phyloP scores from a whole-genome alignment of 2,797 vertebrate genomes.

The Sparus aurata region DNA sequence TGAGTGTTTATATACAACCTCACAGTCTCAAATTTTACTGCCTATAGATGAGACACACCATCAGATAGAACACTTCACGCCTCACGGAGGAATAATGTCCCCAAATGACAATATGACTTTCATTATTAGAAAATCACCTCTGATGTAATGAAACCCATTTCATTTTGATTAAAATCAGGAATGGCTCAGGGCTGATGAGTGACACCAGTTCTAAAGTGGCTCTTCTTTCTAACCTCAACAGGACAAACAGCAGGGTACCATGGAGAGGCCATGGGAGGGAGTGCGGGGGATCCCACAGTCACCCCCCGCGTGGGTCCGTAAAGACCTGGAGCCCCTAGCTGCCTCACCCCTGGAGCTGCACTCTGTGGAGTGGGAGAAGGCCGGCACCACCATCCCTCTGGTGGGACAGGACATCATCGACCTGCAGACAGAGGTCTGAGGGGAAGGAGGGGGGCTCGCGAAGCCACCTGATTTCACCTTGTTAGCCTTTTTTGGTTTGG shows the following conservation, averaged over 20 bases:
- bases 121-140: constrained; percentile 56
- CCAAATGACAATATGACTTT: constrained; percentile 47
- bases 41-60: constrained; percentile 55
- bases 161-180: constrained; percentile 54
- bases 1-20: constrained; percentile 86
- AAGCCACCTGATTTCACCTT: constrained; percentile 83
- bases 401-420: constrained; percentile 99
- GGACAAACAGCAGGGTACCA: constrained; percentile 95
- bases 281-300: constrained; percentile 93
- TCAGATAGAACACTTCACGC: constrained; percentile 55
- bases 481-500: constrained; percentile 81
- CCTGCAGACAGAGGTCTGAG: constrained; percentile 99
- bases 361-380: constrained; percentile 98
- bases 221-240: constrained; percentile 74
- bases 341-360: constrained; percentile 95
- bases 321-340: constrained; percentile 94
- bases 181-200: constrained; percentile 33
- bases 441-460: constrained; percentile 72
- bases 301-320: constrained; percentile 95
- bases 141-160: constrained; percentile 59
- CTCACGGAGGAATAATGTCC: constrained; percentile 66
- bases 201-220: constrained; percentile 60
- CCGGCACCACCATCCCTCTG: constrained; percentile 93
- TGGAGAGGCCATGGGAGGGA: constrained; percentile 97
- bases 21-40: constrained; percentile 64